phyloP scores from a whole-genome alignment of 2,113 vertebrate genomes.

The Pteruthius melanotis region DNA sequence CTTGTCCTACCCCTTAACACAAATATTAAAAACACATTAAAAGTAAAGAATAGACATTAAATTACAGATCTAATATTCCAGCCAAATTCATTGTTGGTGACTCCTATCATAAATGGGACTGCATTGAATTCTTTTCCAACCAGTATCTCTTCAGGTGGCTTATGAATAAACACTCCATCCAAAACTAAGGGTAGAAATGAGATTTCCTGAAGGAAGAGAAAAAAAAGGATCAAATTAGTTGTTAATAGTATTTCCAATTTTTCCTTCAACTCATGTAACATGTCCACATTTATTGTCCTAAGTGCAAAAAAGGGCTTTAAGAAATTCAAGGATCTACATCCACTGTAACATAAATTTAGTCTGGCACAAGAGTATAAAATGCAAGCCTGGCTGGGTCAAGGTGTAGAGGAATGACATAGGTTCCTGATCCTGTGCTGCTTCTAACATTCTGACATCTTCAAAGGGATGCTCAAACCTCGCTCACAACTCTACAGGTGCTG shows the following conservation, averaged over 20 bases:
- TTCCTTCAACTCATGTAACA: not conserved
- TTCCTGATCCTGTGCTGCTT: not conserved
- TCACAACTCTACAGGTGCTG: not conserved
- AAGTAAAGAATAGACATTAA: not conserved
- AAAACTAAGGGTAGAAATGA: constrained; percentile 64
- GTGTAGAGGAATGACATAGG: not conserved
- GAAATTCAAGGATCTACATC: not conserved
- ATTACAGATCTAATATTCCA: constrained; percentile 74
- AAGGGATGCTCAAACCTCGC: not conserved
- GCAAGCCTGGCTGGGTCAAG: not conserved
- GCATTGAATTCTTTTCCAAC: constrained; percentile 69
- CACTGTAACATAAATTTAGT: not conserved
- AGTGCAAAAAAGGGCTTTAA: not conserved
- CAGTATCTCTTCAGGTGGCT: constrained; percentile 68
- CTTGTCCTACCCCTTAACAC: not conserved
- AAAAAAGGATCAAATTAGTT: not conserved
- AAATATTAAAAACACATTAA: not conserved
- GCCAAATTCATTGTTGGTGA: constrained; percentile 84
- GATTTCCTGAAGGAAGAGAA: not conserved
- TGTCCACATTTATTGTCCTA: not conserved
- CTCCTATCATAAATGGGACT: constrained; percentile 77
- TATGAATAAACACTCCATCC: constrained; percentile 77
- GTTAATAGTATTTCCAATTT: not conserved
- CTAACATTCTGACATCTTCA: no score
- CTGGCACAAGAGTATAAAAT: not conserved